Evolutionary conservation across 2,888 invertebrate species (phyloP).

Genomic region (Heliothis peltigera): DNA sequence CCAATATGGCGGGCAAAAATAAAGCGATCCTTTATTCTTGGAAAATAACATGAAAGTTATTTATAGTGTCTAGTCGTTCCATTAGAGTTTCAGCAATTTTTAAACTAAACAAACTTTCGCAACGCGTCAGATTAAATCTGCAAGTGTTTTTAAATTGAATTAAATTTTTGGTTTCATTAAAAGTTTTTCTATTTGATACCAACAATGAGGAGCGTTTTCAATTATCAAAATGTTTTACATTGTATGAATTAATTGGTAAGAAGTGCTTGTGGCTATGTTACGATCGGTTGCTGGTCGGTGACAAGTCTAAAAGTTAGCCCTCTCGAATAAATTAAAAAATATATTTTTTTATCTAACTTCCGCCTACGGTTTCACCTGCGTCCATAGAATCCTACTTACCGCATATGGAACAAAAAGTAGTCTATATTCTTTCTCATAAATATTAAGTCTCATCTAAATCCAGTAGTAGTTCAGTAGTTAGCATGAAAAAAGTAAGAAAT

Average conservation of each 20-base stretch:
- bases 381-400: too few species aligned
- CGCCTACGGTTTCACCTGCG: too few species aligned
- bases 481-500: too few species aligned
- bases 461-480: too few species aligned
- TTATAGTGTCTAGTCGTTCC: conserved; percentile 61
- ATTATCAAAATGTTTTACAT: conserved; percentile 5
- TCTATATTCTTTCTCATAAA: too few species aligned
- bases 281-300: background rate
- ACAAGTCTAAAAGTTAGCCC: too few species aligned
- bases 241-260: background rate
- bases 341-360: too few species aligned
- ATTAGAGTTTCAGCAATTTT: conserved; percentile 41
- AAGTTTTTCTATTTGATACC: conserved; percentile 44
- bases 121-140: conserved; percentile 32
- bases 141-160: conserved; percentile 51
- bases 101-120: conserved; percentile 24
- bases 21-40: conserved; percentile 35
- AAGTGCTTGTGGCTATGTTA: conserved; percentile 1
- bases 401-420: too few species aligned
- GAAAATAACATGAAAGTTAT: conserved; percentile 51
- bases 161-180: conserved; percentile 29
- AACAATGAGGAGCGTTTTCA: conserved; percentile 13
- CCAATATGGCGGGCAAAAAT: conserved; percentile 55
- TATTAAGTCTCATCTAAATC: too few species aligned
- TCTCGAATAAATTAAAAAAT: too few species aligned